Percentiles rank a stretch among this genome's conserved stretches.
Evolutionary conservation across 2,888 invertebrate species (phyloP).

Genomic region (Ichneumoninae sp.): DNA sequence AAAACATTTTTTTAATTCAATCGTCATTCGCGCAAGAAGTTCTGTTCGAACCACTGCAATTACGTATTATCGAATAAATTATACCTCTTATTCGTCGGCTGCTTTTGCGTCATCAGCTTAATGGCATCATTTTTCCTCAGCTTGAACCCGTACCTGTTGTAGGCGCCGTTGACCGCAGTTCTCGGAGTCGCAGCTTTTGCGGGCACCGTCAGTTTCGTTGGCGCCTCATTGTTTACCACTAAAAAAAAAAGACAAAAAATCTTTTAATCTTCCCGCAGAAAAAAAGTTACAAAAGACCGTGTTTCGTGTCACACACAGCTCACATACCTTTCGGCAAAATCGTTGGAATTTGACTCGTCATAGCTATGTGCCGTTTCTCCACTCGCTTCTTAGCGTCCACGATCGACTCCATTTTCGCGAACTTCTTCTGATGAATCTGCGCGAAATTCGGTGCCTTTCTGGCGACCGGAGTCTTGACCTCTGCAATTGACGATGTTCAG

Average conservation of each 20-base stretch:
- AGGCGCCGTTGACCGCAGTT: slow-evolving; percentile 55
- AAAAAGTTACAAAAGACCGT: not conserved
- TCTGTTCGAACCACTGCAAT: not conserved
- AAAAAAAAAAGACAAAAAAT: slow-evolving; percentile 47
- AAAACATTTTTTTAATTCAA: not conserved
- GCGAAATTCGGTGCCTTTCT: slow-evolving; percentile 89
- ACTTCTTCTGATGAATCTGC: slow-evolving; percentile 88
- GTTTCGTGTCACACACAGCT: not conserved
- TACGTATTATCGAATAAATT: not conserved
- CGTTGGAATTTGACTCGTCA: slow-evolving; percentile 67
- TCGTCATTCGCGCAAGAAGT: not conserved
- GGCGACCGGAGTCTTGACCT: slow-evolving; percentile 74
- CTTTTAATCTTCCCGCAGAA: not conserved
- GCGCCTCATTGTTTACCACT: slow-evolving; percentile 13
- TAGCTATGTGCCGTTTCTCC: slow-evolving; percentile 72
- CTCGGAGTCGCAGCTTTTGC: slow-evolving; percentile 43
- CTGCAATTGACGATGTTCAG: slow-evolving; percentile 59
- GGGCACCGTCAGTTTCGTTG: slow-evolving; percentile 31
- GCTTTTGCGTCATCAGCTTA: slow-evolving; percentile 68
- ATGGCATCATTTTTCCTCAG: slow-evolving; percentile 82
- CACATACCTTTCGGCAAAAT: slow-evolving; percentile 45
- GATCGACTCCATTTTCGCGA: slow-evolving; percentile 89
- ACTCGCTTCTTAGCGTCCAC: slow-evolving; percentile 84
- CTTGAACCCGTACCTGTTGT: slow-evolving; percentile 84
- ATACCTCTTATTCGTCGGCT: slow-evolving; percentile 55